phyloP scores from a whole-genome alignment of 2,113 vertebrate species.

The Leptocoma aspasia region DNA sequence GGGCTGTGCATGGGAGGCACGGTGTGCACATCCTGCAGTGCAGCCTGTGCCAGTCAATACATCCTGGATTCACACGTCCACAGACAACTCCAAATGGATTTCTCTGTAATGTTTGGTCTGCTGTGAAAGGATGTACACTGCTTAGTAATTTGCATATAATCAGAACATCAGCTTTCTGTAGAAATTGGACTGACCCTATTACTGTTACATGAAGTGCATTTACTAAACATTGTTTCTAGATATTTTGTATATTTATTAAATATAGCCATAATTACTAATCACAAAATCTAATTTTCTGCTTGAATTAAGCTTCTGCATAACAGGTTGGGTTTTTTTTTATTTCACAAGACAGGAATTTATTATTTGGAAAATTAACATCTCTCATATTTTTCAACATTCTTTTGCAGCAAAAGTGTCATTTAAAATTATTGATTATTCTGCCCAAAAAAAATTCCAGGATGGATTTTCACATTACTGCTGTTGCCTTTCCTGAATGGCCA shows the following conservation, averaged over 20 bases:
- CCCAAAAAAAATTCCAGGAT: background rate
- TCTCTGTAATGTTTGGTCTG: background rate
- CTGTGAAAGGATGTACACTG: background rate
- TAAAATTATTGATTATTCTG: background rate
- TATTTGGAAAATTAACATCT: background rate
- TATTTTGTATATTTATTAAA: background rate
- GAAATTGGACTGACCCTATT: background rate
- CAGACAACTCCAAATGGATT: background rate
- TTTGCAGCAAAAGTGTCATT: background rate
- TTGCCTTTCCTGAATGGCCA: background rate
- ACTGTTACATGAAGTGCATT: background rate
- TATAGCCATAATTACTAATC: background rate
- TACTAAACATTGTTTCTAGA: background rate
- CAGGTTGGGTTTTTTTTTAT: background rate
- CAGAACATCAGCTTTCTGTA: background rate
- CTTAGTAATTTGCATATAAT: background rate
- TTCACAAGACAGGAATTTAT: background rate
- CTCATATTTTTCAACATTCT: background rate
- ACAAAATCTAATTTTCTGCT: conserved; percentile 46
- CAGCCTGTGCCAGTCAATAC: accelerated
- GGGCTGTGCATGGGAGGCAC: accelerated
- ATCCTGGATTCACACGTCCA: background rate
- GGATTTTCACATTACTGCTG: background rate
- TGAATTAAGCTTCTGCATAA: background rate
- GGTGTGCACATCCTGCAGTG: no score